Base-by-base conservation (phyloP, 2,113 vertebrate species). In the Halichoerus grypus region DNA sequence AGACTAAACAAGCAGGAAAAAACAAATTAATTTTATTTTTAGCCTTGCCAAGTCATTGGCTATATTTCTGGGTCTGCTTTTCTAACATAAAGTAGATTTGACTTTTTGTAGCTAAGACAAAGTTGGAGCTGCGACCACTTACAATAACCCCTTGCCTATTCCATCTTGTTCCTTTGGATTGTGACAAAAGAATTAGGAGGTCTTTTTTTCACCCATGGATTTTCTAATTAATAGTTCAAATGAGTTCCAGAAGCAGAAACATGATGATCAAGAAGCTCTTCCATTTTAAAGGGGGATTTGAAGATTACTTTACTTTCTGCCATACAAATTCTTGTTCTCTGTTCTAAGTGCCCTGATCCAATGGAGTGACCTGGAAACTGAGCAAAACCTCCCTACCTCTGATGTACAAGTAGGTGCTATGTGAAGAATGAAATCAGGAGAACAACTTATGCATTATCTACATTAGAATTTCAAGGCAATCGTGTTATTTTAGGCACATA, bases 401-500 rank as follows among this genome's bases (percentile, higher is more conserved):
- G 49, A 87, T n/a, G 18, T 21, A 1, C 3, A 21, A 3, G 39
- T 16, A 63, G 11, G 7, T 59, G 19, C 22, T 39, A 28, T 4
- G 1, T 24, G 59, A 81, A 89, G 59, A 77, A 96, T 24, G 18
- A 65, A 59, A 84, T 88, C 15, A 67, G 77, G 24, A 7, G 96
- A 97, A 79, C 6, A 67, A 7, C 19, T 24, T 51, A 2, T 2
- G 5, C 13, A 18, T 94, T 31, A 49, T 84, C 22, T 15, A 36
- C 3, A 6, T 46, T 63, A 24, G 22, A 59, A 57, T 69, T 97
- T 95, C 51, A 55, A 95, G 90, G 28, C n/a, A 72, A 71, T 51
- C 28, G 0, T 97, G 97, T 88, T 96, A 97, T 97, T 96, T 98
- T 96, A 97, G 95, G 59, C 94, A 97, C 92, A 96, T 95, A 96